These are phyloP conservation scores for Potamarius usumacintae DNA, from an alignment of 2,113 vertebrate species.

Conservation along the genomic window DNA sequence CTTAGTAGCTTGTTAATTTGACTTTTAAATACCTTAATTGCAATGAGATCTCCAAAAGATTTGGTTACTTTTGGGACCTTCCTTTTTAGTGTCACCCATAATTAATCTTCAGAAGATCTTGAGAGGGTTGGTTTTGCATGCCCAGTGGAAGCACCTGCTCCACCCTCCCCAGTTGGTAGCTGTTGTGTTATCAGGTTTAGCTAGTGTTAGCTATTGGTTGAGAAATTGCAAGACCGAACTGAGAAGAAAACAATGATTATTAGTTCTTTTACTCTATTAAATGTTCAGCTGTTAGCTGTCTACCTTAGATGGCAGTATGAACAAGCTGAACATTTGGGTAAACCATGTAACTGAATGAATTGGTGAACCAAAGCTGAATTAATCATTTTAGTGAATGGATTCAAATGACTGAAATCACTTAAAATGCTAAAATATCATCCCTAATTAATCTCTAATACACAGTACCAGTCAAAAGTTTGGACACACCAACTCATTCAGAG, in stretches of 20 bases:
- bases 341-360: background rate
- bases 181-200: background rate
- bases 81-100: background rate
- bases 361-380: background rate
- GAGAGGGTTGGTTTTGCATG: background rate
- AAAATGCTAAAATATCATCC: background rate
- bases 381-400: background rate
- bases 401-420: background rate
- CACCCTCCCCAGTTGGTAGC: background rate
- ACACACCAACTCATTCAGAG: background rate
- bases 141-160: background rate
- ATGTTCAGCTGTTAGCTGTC: background rate
- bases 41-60: background rate
- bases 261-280: background rate
- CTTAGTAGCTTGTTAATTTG: background rate
- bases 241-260: background rate
- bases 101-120: background rate
- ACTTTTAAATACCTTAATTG: background rate
- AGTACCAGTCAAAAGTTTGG: too few species aligned
- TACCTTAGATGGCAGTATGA: background rate
- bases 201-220: background rate
- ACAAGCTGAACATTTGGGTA: too few species aligned
- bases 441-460: background rate
- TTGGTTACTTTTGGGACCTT: background rate
- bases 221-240: background rate